Conservation (phyloP, 2,797 vertebrate genomes). For the Furcifer pardalis region DNA sequence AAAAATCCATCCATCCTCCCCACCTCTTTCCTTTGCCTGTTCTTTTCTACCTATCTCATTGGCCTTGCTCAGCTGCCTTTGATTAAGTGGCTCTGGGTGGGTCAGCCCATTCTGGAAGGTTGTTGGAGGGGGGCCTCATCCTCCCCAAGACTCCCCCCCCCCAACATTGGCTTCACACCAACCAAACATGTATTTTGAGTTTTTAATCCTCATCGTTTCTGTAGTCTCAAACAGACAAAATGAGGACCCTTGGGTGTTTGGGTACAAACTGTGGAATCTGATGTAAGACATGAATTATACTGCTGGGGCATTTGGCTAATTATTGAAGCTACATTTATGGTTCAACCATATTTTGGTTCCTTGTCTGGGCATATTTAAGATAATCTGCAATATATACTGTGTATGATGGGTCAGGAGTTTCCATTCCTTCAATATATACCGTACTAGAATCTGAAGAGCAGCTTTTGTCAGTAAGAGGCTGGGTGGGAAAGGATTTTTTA, state of each 20-base stretch:
- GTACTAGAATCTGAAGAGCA: conserved; percentile 75
- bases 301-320: background rate
- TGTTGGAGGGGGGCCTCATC: too few relatives aligned
- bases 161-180: too few relatives aligned
- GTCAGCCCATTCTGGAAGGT: too few relatives aligned
- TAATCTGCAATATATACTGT: background rate
- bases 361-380: background rate
- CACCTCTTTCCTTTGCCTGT: too few relatives aligned
- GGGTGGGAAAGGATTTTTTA: conserved; percentile 69
- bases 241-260: too few relatives aligned
- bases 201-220: background rate
- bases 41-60: too few relatives aligned
- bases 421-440: conserved; percentile 46
- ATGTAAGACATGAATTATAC: background rate
- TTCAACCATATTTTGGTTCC: background rate
- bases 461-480: conserved; percentile 71
- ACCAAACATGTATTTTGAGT: background rate
- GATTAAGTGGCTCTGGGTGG: too few relatives aligned
- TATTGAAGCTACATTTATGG: background rate
- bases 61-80: too few relatives aligned
- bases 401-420: background rate
- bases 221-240: background rate
- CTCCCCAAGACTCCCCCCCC: too few relatives aligned
- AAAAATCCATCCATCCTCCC: too few relatives aligned
- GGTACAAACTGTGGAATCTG: too few relatives aligned